These are phyloP conservation scores for Drosophila stalkeri DNA, from an alignment of 2,888 invertebrate genomes.

Conservation along the genomic window DNA sequence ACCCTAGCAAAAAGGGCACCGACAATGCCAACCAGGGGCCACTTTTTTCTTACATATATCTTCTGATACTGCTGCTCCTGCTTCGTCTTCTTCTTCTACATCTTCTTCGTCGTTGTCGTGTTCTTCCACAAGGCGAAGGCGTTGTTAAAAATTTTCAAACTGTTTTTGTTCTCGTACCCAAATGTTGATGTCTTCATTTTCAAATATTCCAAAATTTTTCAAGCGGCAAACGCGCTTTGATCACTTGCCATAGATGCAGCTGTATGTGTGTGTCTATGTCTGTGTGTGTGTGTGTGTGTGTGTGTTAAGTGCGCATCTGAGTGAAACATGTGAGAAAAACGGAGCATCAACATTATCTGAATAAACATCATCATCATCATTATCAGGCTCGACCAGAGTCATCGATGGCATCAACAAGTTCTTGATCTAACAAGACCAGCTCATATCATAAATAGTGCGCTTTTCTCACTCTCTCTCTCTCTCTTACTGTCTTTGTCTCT, in stretches of 20 bases:
- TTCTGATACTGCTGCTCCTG: neutral
- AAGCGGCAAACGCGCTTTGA: conserved; percentile 70
- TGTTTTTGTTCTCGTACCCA: conserved; percentile 36
- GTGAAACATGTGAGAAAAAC: conserved; percentile 76
- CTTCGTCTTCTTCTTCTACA: neutral
- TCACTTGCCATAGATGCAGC: conserved; percentile 59
- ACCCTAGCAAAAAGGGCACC: conserved; percentile 66
- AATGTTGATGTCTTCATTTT: conserved; percentile 70
- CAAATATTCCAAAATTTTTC: conserved; percentile 47
- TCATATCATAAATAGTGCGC: conserved; percentile 66
- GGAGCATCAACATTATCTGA: conserved; percentile 52
- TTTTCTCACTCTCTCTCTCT: conserved; percentile 36
- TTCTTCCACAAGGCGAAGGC: conserved; percentile 36
- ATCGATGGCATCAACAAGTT: conserved; percentile 57
- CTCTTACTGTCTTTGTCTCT: neutral
- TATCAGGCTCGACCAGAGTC: conserved; percentile 1
- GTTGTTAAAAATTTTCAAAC: conserved; percentile 67
- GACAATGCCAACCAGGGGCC: conserved; percentile 43
- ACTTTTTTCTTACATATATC: conserved; percentile 33
- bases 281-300: conserved; percentile 40
- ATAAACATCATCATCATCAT: conserved; percentile 34
- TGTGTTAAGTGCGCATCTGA: conserved; percentile 68
- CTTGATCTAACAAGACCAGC: conserved; percentile 57
- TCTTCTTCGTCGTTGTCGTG: too few species aligned
- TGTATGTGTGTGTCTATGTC: conserved; percentile 32